A percentile compares a stretch with the other conserved stretches of the same genome.
phyloP scores from a whole-genome alignment of 2,888 invertebrate genomes.

The Hirtodrosophila histrioides region DNA sequence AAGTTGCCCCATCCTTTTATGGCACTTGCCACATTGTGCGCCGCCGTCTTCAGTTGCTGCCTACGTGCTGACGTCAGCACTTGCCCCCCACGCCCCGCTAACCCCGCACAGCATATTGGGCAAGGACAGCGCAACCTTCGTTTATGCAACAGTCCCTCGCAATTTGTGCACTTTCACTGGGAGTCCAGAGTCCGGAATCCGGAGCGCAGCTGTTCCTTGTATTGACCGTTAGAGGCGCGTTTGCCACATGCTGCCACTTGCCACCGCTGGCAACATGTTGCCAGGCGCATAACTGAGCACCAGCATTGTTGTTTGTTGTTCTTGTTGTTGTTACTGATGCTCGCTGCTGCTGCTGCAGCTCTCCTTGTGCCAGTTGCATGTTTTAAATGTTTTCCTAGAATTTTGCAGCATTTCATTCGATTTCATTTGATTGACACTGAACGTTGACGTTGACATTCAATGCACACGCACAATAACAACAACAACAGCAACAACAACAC shows the following conservation, averaged over 20 bases:
- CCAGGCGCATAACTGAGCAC: background rate
- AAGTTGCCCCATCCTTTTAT: slow-evolving; percentile 66
- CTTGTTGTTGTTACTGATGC: too few species aligned
- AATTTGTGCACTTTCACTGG: slow-evolving; percentile 50
- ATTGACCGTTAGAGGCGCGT: slow-evolving; percentile 21
- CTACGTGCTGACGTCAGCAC: slow-evolving; percentile 53
- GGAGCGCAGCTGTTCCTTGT: slow-evolving; percentile 28
- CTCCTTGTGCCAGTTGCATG: slow-evolving; percentile 73
- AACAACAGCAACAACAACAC: slow-evolving; percentile 9
- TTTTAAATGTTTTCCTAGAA: slow-evolving; percentile 71
- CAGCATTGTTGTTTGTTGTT: background rate
- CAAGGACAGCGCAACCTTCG: slow-evolving; percentile 57
- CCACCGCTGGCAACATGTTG: background rate
- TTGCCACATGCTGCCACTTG: slow-evolving; percentile 8
- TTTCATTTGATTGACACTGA: slow-evolving; percentile 71
- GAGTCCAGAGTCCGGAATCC: slow-evolving; percentile 1
- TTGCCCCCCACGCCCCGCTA: slow-evolving; percentile 1
- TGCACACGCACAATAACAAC: slow-evolving; percentile 23
- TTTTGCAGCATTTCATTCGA: slow-evolving; percentile 54
- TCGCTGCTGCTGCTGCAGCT: slow-evolving; percentile 27
- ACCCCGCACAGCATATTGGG: background rate
- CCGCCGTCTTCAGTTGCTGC: slow-evolving; percentile 41
- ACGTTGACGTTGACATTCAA: slow-evolving; percentile 71
- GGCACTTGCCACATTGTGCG: slow-evolving; percentile 55
- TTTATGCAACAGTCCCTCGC: background rate